Evolutionary conservation across 2,113 vertebrate genomes (phyloP).

Genomic region (Illadopsis cleaveri): DNA sequence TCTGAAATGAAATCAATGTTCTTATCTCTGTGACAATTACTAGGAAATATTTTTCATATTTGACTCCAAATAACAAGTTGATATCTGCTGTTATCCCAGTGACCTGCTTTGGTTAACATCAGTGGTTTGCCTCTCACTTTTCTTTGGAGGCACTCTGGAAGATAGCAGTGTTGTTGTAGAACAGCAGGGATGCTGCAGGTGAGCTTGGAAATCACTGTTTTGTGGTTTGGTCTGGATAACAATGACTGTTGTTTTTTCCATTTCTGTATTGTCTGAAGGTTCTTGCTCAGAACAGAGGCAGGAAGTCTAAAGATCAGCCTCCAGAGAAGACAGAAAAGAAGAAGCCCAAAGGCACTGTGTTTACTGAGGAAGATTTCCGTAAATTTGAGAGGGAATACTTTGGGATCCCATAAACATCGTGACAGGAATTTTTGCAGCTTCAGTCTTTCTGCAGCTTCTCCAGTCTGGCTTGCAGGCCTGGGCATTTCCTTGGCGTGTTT

Average conservation of each 20-base stretch:
- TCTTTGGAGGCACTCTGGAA: not conserved
- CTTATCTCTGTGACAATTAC: not conserved
- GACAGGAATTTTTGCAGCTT: not conserved
- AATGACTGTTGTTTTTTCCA: not conserved
- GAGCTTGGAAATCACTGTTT: not conserved
- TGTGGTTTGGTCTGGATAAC: not conserved
- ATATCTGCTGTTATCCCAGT: not conserved
- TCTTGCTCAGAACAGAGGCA: slow-evolving; percentile 71
- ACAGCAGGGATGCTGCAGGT: not conserved
- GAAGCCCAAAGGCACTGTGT: slow-evolving; percentile 68
- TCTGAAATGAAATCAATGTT: not conserved
- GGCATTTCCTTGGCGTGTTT: rapidly evolving
- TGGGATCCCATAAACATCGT: slow-evolving; percentile 23
- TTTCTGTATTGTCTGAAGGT: slow-evolving; percentile 56
- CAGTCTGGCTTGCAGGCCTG: not conserved
- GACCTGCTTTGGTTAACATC: not conserved
- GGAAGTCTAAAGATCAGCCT: slow-evolving; percentile 75
- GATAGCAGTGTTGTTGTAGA: not conserved
- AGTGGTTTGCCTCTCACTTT: not conserved
- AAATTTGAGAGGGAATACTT: slow-evolving; percentile 81
- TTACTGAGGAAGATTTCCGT: slow-evolving; percentile 80
- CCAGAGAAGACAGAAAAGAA: slow-evolving; percentile 57
- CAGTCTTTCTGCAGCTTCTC: not conserved
- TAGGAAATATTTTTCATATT: not conserved
- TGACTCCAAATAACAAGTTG: not conserved